Percentiles rank a stretch among this genome's conserved stretches.
phyloP scores from a whole-genome alignment of 2,797 vertebrate genomes.

The Pitangus sulphuratus region DNA sequence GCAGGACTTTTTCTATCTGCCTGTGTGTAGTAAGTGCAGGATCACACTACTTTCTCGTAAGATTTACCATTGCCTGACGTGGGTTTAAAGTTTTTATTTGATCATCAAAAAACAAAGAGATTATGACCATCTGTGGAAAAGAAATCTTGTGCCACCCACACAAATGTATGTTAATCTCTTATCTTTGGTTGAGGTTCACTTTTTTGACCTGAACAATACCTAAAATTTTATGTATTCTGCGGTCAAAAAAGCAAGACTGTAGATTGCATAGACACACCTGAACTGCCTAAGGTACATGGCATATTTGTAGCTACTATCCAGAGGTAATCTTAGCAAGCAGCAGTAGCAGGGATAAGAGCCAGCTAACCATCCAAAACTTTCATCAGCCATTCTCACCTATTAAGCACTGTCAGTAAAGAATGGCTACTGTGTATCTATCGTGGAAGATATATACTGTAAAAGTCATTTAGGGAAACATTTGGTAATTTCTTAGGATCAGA shows the following conservation, averaged over 20 bases:
- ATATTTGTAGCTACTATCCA: not conserved
- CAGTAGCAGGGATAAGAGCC: not conserved
- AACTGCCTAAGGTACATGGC: not conserved
- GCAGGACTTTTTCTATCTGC: not conserved
- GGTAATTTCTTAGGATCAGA: not conserved
- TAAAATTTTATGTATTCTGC: not conserved
- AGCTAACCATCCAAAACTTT: not conserved
- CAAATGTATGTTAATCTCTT: not conserved
- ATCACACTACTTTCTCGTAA: not conserved
- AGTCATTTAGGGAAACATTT: not conserved
- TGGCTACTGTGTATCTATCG: not conserved
- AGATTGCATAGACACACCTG: not conserved
- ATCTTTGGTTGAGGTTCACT: not conserved
- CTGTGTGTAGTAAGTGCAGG: not conserved
- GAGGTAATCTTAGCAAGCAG: not conserved
- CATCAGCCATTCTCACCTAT: not conserved
- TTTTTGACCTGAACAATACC: not conserved
- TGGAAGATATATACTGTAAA: not conserved
- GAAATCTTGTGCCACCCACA: not conserved
- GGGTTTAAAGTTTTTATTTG: not conserved
- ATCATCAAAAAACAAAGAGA: not conserved
- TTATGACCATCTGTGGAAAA: not conserved
- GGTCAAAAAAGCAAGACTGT: not conserved
- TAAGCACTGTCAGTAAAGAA: not conserved
- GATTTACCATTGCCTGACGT: not conserved